Conservation (phyloP, 2,797 vertebrate genomes). For the Malurus splendens region DNA sequence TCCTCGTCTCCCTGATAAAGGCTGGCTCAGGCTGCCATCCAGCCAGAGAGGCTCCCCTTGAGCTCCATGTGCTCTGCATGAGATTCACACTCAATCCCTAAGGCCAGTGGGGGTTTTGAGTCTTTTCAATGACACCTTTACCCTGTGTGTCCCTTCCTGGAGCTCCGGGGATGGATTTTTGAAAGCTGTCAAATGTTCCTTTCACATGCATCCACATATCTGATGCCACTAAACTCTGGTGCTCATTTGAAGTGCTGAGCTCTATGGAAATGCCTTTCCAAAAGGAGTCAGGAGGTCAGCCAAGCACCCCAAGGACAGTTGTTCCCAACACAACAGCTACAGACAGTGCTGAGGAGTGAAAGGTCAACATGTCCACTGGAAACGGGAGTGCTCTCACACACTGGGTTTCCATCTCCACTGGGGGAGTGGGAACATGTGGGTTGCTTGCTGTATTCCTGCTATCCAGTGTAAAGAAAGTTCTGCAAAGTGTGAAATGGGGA, state of each 20-base stretch:
- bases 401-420: background rate
- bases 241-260: background rate
- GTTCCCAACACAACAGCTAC: background rate
- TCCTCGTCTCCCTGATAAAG: background rate
- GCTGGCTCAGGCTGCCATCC: background rate
- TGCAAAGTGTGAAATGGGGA: background rate
- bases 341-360: background rate
- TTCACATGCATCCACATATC: background rate
- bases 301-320: background rate
- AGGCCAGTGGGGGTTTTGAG: background rate
- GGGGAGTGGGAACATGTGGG: background rate
- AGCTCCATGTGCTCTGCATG: background rate
- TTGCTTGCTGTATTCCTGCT: background rate
- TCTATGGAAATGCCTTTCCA: background rate
- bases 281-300: background rate
- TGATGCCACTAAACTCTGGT: background rate
- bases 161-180: background rate
- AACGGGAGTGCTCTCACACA: background rate
- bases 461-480: background rate
- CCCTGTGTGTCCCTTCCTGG: background rate
- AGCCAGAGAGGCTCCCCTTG: background rate
- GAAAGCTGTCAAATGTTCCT: background rate
- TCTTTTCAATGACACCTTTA: background rate
- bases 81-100: background rate
- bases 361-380: background rate